phyloP scores from a whole-genome alignment of 2,113 vertebrate genomes.

The Parotia lawesii region DNA sequence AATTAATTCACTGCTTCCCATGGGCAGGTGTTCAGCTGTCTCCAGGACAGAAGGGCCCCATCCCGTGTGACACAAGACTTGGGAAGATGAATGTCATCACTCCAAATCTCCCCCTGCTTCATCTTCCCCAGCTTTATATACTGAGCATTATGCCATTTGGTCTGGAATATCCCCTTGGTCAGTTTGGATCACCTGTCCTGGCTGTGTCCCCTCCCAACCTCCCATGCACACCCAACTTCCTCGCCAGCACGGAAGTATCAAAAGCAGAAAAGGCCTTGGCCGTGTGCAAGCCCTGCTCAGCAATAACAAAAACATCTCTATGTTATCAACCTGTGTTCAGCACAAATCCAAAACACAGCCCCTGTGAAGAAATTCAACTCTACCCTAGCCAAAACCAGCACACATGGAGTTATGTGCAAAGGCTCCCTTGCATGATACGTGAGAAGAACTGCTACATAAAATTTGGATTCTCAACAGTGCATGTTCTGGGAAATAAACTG shows the following conservation, averaged over 20 bases:
- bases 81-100: not conserved
- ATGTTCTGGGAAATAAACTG: not conserved
- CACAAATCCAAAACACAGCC: not conserved
- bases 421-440: not conserved
- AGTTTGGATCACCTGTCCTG: not conserved
- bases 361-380: not conserved
- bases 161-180: not conserved
- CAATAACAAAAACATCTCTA: not conserved
- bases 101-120: not conserved
- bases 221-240: not conserved
- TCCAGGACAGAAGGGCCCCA: not conserved
- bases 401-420: not conserved
- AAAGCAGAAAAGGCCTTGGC: not conserved
- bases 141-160: not conserved
- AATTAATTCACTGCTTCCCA: not conserved
- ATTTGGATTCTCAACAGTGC: not conserved
- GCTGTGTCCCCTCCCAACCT: not conserved
- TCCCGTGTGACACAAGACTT: accelerated
- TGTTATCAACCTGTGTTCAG: not conserved
- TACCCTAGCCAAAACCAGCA: not conserved
- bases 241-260: not conserved
- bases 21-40: not conserved
- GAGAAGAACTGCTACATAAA: not conserved
- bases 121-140: not conserved
- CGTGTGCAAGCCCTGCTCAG: not conserved